Conservation (phyloP, 2,113 vertebrate genomes). For the Dissostichus mawsoni region DNA sequence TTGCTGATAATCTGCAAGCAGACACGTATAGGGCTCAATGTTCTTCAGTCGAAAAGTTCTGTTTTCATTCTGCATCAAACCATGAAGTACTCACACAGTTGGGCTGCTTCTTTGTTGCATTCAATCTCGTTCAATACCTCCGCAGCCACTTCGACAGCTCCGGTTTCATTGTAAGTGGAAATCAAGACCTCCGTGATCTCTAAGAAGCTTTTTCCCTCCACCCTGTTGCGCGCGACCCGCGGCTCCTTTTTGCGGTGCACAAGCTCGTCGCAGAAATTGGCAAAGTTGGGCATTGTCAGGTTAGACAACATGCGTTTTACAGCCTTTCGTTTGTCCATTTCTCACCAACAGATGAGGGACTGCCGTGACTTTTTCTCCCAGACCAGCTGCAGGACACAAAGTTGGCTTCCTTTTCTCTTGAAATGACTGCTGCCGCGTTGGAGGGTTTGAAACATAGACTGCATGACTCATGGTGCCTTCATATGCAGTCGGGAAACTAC, state of each 20-base stretch:
- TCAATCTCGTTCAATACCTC: slow-evolving; percentile 10
- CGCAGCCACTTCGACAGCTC: fast-evolving
- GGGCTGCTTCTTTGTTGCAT: fast-evolving
- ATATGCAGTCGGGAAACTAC: too few relatives aligned
- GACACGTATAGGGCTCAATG: not conserved
- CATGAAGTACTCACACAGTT: slow-evolving; percentile 3
- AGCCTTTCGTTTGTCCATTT: slow-evolving; percentile 37
- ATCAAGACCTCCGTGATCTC: slow-evolving; percentile 41
- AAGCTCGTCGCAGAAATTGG: slow-evolving; percentile 13
- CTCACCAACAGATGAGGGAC: not conserved
- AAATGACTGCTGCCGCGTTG: too few relatives aligned
- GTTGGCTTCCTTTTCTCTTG: too few relatives aligned
- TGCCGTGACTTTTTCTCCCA: too few relatives aligned
- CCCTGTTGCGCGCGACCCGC: not conserved
- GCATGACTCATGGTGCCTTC: too few relatives aligned
- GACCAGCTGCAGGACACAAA: too few relatives aligned
- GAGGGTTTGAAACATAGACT: too few relatives aligned
- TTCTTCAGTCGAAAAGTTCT: not conserved
- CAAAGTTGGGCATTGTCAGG: fast-evolving
- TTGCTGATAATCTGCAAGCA: not conserved
- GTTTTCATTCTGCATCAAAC: not conserved
- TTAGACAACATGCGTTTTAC: not conserved
- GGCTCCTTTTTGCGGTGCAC: slow-evolving; percentile 31
- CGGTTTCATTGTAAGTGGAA: not conserved
- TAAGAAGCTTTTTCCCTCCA: not conserved